Evolutionary conservation across 30 jellyfish, hydroid and myxozoan species (phyloP), one percentile per base, ranked within the genome.

Genomic region (Cassiopea andromeda): DNA sequence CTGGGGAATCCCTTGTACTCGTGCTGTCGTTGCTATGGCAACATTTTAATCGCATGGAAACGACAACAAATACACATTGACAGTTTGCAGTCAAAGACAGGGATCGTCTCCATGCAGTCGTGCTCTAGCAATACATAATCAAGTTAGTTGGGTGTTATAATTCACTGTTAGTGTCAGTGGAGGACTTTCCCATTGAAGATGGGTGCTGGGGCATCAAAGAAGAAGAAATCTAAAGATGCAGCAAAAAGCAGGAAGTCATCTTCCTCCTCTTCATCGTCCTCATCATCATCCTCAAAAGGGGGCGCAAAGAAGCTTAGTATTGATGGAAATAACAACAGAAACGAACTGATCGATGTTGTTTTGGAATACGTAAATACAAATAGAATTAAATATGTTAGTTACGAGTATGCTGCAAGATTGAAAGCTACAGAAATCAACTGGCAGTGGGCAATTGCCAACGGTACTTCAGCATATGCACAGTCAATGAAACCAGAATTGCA

Each of bases 371-470:
- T 90, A 45, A 90, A 90, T 86, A 90, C 97, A 44, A 77, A 71
- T 46, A 82, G 48, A 48, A 90, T 90, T 2, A 45, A 76, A 3
- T 48, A 46, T 1, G 97, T 90, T 27, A 90, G 92, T 58, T 76
- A 49, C 45, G 97, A 83, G 7, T 67, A 84, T 38, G 97, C 97
- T 44, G 80, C 97, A 43, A 70, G 93, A 14, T 75, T 90, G 48
- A 83, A 82, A 19, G 97, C 97, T 1, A 82, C 97, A 12, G 97
- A 80, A 48, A 84, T 90, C 48, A 81, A 90, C 81, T 83, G 88
- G 87, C 97, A 90, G 82, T 90, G 97, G 97, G 97, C 97, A 7
- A 90, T 90, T 18, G 90, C 85, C 1, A 90, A 90, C 70, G 97
- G 93, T 1, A 90, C 97, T 0, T 47, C 85, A 15, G 58, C 84